phyloP scores from a whole-genome alignment of 2,888 invertebrate species.

The Phalangium opilio region DNA sequence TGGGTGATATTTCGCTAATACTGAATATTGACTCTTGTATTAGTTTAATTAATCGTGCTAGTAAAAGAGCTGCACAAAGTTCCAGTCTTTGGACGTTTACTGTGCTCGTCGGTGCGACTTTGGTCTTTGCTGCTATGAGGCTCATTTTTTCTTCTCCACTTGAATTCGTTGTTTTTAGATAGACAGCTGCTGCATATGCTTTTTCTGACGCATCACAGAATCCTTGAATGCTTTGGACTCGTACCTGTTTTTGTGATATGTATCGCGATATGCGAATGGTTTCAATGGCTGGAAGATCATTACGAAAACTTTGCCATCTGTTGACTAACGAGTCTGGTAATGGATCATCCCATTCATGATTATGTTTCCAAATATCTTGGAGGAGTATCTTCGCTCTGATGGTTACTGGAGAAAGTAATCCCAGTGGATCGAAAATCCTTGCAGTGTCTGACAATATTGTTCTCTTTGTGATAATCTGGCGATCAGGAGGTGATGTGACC shows the following conservation, averaged over 20 bases:
- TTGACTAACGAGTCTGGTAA: neutral
- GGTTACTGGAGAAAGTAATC: neutral
- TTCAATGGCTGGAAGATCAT: neutral
- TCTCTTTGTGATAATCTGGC: neutral
- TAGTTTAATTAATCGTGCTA: too few species aligned
- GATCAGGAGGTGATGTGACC: neutral
- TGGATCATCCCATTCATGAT: neutral
- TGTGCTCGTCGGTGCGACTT: too few species aligned
- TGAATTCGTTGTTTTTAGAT: too few species aligned
- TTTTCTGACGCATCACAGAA: too few species aligned
- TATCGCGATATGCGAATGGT: neutral
- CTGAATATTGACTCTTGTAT: too few species aligned
- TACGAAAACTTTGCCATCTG: neutral
- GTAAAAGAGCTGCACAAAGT: too few species aligned
- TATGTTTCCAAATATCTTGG: neutral
- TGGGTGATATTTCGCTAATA: too few species aligned
- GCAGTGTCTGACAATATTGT: neutral
- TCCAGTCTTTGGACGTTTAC: too few species aligned
- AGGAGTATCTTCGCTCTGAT: neutral
- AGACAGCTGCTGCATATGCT: too few species aligned
- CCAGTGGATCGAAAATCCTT: constrained; percentile 1
- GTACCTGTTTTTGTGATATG: neutral
- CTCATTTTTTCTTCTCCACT: too few species aligned
- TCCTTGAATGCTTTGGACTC: neutral
- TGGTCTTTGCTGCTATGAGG: too few species aligned